A percentile compares a stretch with the other conserved stretches of the same genome.
Evolutionary conservation across 1,140 invertebrate species (phyloP).

Genomic region (Dermatophagoides farinae): DNA sequence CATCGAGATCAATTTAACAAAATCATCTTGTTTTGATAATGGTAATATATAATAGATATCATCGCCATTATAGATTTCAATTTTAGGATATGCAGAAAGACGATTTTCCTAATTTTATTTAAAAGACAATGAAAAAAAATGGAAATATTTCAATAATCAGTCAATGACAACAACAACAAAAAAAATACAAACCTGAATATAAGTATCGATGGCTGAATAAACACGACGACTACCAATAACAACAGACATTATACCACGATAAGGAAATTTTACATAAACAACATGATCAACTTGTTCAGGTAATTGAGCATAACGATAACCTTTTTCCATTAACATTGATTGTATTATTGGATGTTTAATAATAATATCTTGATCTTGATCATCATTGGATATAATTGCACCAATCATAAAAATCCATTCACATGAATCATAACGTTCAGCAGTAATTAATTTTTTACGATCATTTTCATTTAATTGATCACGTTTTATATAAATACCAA

Average conservation of each 20-base stretch:
- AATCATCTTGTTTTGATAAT: slow-evolving; percentile 25
- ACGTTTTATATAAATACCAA: slow-evolving; percentile 1
- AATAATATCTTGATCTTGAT: neutral
- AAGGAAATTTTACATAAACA: slow-evolving; percentile 28
- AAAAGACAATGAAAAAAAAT: neutral
- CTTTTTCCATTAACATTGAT: slow-evolving; percentile 18
- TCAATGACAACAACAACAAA: neutral
- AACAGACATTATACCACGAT: slow-evolving; percentile 27
- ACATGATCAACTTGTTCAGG: slow-evolving; percentile 26
- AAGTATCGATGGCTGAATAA: slow-evolving; percentile 25
- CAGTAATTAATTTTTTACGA: neutral
- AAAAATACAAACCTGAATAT: slow-evolving; percentile 24
- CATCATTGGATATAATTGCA: neutral
- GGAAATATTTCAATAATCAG: neutral
- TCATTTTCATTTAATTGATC: neutral
- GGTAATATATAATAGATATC: slow-evolving; percentile 28
- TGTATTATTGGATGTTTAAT: neutral
- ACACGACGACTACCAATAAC: slow-evolving; percentile 28
- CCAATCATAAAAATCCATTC: slow-evolving; percentile 11
- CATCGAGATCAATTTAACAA: neutral
- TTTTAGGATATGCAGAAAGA: slow-evolving; percentile 29
- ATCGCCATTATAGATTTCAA: slow-evolving; percentile 28
- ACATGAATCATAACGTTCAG: neutral
- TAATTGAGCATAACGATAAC: slow-evolving; percentile 26
- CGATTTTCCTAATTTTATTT: slow-evolving; percentile 24